Evolutionary conservation across 2,797 vertebrate species (phyloP).

Genomic region (Eleutherodactylus coqui): DNA sequence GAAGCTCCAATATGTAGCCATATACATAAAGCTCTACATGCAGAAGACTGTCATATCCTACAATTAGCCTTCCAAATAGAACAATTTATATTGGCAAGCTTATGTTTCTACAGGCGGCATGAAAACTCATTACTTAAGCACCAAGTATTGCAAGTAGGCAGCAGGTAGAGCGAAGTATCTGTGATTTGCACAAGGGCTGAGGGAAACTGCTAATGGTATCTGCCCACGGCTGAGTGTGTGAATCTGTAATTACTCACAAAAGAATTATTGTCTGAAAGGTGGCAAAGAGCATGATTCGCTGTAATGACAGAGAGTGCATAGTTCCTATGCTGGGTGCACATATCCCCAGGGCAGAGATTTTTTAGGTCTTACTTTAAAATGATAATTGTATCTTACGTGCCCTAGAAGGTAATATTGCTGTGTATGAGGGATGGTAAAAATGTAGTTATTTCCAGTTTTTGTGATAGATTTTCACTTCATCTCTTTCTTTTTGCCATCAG

Average conservation of each 20-base stretch:
- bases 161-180: constrained; percentile 49
- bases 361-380: constrained; percentile 45
- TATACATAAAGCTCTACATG: constrained; percentile 15
- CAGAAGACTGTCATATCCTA: constrained; percentile 73
- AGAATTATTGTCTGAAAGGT: constrained; percentile 51
- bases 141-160: constrained; percentile 63
- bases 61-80: constrained; percentile 78
- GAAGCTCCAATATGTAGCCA: constrained; percentile 60
- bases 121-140: constrained; percentile 70
- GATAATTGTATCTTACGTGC: constrained; percentile 50
- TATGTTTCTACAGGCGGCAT: constrained; percentile 73
- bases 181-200: constrained; percentile 56
- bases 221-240: constrained; percentile 49
- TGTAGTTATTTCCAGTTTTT: constrained; percentile 20
- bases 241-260: constrained; percentile 61
- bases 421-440: constrained; percentile 17
- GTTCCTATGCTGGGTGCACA: constrained; percentile 23
- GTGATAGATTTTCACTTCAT: constrained; percentile 44
- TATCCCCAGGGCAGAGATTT: constrained; percentile 32
- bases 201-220: constrained; percentile 59
- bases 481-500: constrained; percentile 45
- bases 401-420: constrained; percentile 34
- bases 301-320: constrained; percentile 40
- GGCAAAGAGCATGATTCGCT: constrained; percentile 36
- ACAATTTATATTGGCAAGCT: constrained; percentile 76